Evolutionary conservation across 2,113 vertebrate species (phyloP).

Genomic region (Cryptotis parvus): DNA sequence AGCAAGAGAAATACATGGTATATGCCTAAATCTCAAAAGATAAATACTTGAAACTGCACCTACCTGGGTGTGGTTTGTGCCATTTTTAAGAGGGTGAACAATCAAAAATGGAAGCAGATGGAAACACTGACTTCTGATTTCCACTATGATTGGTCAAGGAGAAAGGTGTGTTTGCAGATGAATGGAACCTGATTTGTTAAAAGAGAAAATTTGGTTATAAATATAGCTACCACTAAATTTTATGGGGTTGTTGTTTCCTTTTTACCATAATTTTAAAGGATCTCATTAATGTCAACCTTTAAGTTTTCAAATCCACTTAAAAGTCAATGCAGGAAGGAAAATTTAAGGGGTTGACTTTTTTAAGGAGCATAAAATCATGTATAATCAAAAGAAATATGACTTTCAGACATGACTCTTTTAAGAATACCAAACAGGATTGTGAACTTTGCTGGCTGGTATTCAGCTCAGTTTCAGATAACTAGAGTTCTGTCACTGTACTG

Average conservation of each 20-base stretch:
- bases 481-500: neutral
- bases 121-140: too few relatives aligned
- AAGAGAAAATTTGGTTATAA: constrained; percentile 5
- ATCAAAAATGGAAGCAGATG: neutral
- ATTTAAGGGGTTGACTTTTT: neutral
- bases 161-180: too few relatives aligned
- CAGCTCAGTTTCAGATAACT: neutral
- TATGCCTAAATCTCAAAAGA: neutral
- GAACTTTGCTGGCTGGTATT: neutral
- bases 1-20: neutral
- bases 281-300: neutral
- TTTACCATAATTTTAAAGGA: constrained; percentile 35
- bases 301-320: neutral
- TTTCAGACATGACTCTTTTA: constrained; percentile 1
- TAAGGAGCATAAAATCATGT: neutral
- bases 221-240: neutral
- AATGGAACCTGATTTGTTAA: neutral
- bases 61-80: neutral
- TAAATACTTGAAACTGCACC: neutral
- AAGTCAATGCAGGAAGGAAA: constrained; percentile 10
- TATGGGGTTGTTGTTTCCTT: constrained; percentile 1
- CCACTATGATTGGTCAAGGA: too few relatives aligned
- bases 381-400: constrained; percentile 1
- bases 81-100: neutral
- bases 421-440: neutral